Evolutionary conservation across 2,797 vertebrate genomes (phyloP), one percentile per base, ranked within the genome.

Genomic region (Tokudaia tokunoshimensis): DNA sequence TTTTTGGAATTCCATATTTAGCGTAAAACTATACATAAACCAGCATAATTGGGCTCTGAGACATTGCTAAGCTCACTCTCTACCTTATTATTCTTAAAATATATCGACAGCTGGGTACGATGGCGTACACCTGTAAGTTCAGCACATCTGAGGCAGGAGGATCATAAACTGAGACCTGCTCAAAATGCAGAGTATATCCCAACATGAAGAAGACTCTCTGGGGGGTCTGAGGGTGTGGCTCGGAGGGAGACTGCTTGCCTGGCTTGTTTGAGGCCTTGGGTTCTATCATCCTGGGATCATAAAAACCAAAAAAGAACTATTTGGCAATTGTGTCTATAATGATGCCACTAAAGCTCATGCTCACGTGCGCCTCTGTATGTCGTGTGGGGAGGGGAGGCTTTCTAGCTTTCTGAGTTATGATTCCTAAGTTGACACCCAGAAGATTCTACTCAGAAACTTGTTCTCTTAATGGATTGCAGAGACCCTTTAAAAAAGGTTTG

Each of bases 21-120:
- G 6, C 70, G 79, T 55, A 79, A 57, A 84, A 74, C 47, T 52
- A 81, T 3, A 44, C 10, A 44, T 26, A 22, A 29, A 92, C 80
- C 44, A 92, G 14, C 26, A 81, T 31, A 67, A 65, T 44, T 72
- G 44, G 41, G 44, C 78, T 92, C 74, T 29, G 37, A 89, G 72
- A 94, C 89, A 88, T 88, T n/a, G 82, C 61, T 82, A 83, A 95
- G n/a, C 61, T 29, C 47, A 75, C n/a, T 88, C 29, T 78, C 57
- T 11, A 74, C 61, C 22, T 83, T n/a, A 61, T 52, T 29, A 17
- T 10, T 44, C 94, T 83, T 92, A 88, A 97, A 93, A 94, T 44
- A 31, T n/a, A 74, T 29, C 63, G 12, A 79, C 29, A 74, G 20
- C 26, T n/a, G 65, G 4, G 7, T 72, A 8, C 11, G 13, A 17